These are phyloP conservation scores for Xanthorhoe designata DNA, from an alignment of 2,888 invertebrate species.

Conservation along the genomic window DNA sequence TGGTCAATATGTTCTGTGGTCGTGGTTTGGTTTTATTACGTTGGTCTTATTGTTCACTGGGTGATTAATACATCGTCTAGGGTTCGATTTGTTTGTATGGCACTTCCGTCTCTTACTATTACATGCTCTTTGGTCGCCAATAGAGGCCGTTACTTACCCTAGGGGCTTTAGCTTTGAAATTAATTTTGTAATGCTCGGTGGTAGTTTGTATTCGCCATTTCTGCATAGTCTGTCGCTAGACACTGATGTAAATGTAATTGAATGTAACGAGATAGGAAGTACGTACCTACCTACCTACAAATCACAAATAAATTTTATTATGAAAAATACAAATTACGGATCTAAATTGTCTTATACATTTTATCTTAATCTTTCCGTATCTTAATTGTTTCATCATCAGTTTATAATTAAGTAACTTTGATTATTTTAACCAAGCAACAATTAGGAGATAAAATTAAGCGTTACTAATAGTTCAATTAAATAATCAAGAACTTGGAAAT, in stretches of 20 bases:
- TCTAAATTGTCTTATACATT: neutral
- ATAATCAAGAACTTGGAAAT: slow-evolving; percentile 7
- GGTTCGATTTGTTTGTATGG: too few species aligned
- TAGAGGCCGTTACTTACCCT: slow-evolving; percentile 50
- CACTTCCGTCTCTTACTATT: too few species aligned
- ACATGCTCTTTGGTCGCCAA: too few species aligned
- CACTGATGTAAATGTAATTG: slow-evolving; percentile 56
- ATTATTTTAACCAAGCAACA: slow-evolving; percentile 26
- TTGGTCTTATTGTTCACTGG: too few species aligned
- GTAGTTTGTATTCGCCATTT: slow-evolving; percentile 48
- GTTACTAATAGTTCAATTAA: slow-evolving; percentile 57
- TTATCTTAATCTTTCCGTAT: slow-evolving; percentile 8
- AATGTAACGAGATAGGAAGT: slow-evolving; percentile 44
- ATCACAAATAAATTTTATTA: too few species aligned
- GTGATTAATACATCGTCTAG: too few species aligned
- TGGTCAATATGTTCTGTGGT: too few species aligned
- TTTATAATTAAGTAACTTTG: slow-evolving; percentile 11
- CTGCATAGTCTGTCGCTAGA: slow-evolving; percentile 54
- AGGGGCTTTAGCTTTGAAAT: slow-evolving; percentile 47
- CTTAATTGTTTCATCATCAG: slow-evolving; percentile 10
- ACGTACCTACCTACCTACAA: too few species aligned
- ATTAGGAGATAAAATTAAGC: slow-evolving; percentile 49
- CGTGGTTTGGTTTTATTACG: too few species aligned
- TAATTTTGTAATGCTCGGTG: slow-evolving; percentile 48
- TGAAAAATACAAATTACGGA: too few species aligned